Percentiles rank a stretch among this genome's conserved stretches.
phyloP scores from a whole-genome alignment of 1,140 invertebrate genomes.

The Drosophila dunni region DNA sequence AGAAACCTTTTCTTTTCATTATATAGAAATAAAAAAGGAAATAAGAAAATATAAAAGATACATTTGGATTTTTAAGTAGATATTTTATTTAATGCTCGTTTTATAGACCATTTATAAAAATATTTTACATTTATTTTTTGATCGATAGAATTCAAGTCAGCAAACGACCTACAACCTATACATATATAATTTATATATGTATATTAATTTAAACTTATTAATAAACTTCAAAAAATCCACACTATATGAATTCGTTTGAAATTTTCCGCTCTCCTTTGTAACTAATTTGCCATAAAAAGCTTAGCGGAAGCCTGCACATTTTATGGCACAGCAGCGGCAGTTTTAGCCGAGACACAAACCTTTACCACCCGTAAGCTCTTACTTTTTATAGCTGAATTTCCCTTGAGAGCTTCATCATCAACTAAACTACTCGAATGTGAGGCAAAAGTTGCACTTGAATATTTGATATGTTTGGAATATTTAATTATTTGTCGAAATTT shows the following conservation, averaged over 20 bases:
- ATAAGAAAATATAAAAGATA: no score
- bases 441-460: background rate
- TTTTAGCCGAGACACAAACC: constrained; percentile 39
- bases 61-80: no score
- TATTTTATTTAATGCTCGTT: no score
- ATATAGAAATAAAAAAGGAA: background rate
- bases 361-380: background rate
- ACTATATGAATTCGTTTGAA: no score
- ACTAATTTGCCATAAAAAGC: constrained; percentile 4
- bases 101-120: no score
- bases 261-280: background rate
- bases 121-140: no score
- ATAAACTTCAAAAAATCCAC: no score
- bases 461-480: background rate
- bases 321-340: constrained; percentile 26
- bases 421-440: background rate
- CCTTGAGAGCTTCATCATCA: background rate
- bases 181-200: no score
- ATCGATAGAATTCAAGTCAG: no score
- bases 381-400: constrained; percentile 28
- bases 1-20: background rate
- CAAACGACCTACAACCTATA: no score
- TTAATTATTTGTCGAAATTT: constrained; percentile 2
- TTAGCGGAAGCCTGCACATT: background rate
- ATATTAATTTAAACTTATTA: no score